phyloP scores from a whole-genome alignment of 2,797 vertebrate species.

The Huso huso region DNA sequence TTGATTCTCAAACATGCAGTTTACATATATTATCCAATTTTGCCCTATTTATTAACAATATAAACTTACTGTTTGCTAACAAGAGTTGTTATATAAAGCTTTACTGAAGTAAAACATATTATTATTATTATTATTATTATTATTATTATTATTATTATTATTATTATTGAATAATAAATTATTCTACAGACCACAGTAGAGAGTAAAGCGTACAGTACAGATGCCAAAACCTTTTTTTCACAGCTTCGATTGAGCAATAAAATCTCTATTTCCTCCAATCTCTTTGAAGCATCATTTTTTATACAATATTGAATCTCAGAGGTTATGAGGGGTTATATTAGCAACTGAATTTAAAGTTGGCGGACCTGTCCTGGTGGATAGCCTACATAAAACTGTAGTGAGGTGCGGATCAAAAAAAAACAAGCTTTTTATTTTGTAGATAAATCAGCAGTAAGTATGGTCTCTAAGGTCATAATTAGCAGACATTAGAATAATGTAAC shows the following conservation, averaged over 20 bases:
- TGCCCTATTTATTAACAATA: too few species aligned
- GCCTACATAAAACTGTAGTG: slow-evolving; percentile 40
- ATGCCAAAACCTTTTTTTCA: slow-evolving; percentile 13
- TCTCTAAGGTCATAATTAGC: slow-evolving; percentile 51
- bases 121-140: too few species aligned
- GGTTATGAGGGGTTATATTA: slow-evolving; percentile 51
- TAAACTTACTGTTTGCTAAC: too few species aligned
- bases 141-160: too few species aligned
- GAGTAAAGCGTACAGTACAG: too few species aligned
- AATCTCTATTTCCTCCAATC: slow-evolving; percentile 36
- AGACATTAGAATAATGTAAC: slow-evolving; percentile 49
- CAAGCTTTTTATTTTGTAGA: slow-evolving; percentile 45
- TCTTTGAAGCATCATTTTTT: slow-evolving; percentile 66
- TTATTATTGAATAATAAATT: too few species aligned
- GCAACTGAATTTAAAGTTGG: slow-evolving; percentile 61
- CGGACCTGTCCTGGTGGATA: slow-evolving; percentile 40
- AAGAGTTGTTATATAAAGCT: too few species aligned
- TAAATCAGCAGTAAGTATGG: slow-evolving; percentile 43
- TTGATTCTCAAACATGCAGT: too few species aligned
- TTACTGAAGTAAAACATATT: too few species aligned
- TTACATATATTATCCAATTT: too few species aligned
- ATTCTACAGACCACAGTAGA: too few species aligned
- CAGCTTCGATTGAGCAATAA: slow-evolving; percentile 40
- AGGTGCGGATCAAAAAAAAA: slow-evolving; percentile 41
- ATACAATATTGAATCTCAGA: slow-evolving; percentile 53